A percentile compares a stretch with the other conserved stretches of the same genome.
Conservation (phyloP, 2,888 invertebrate species). For the Machimus atricapillus region DNA sequence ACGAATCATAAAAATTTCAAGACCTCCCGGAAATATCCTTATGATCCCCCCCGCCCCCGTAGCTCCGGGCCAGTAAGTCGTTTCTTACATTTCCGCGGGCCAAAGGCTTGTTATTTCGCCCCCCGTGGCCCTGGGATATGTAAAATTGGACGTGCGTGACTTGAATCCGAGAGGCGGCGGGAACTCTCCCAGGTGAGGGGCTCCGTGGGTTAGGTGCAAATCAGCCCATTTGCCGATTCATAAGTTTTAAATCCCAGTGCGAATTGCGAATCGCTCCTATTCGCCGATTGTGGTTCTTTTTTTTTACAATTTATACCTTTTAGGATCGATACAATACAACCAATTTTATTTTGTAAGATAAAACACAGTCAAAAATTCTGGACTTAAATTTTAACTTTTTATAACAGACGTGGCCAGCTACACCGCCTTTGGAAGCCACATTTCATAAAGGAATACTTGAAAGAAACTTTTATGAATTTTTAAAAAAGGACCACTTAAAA, state of each 20-base stretch:
- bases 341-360: neutral
- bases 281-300: neutral
- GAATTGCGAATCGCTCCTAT: neutral
- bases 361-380: neutral
- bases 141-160: slow-evolving; percentile 42
- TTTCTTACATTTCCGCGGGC: neutral
- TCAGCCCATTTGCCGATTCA: neutral
- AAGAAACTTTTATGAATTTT: too few relatives aligned
- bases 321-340: neutral
- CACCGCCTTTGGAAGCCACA: too few relatives aligned
- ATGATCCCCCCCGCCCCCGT: neutral
- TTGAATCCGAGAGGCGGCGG: slow-evolving; percentile 8
- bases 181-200: neutral
- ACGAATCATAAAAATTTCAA: slow-evolving; percentile 45
- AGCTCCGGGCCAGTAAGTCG: neutral
- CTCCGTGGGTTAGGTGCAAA: neutral
- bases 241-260: neutral
- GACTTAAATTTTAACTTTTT: too few relatives aligned
- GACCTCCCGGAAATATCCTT: neutral
- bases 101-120: slow-evolving; percentile 7
- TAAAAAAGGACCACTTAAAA: too few relatives aligned
- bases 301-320: neutral
- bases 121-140: slow-evolving; percentile 30
- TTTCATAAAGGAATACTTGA: too few relatives aligned
- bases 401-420: too few relatives aligned